Base-by-base conservation (phyloP, 2,888 invertebrate genomes). In the Hylaea fasciaria region DNA sequence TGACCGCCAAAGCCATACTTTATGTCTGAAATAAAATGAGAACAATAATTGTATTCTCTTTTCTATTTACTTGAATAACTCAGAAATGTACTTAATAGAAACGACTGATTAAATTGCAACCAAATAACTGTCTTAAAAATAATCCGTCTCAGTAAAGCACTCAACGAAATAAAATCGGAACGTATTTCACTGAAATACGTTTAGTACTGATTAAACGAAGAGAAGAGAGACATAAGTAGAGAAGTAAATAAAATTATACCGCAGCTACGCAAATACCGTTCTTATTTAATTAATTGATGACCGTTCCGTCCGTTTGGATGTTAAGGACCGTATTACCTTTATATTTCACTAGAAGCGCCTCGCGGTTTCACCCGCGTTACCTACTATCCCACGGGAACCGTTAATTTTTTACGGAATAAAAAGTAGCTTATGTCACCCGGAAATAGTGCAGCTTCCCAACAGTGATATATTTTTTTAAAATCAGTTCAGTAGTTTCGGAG, bases 201-300 rank as follows among this genome's bases (percentile, higher is more conserved):
- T n/a, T n/a, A n/a, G n/a, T n/a, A n/a, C n/a, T n/a, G n/a, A 65
- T 58, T 65, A 58, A 65, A 66, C 62, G 14, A 7, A 40, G 9
- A 40, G 54, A 46, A 46, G 52, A 56, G 57, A 53, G 61, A 52
- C 51, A 64, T 70, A 68, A 66, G 66, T 66, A 56, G 57, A 53
- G 61, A 52, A 53, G 65, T 70, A 68, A 66, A 68, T 66, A 66
- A 70, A 66, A 70, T 70, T 70, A 60, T 62, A 60, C 52, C 57
- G 16, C 45, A 47, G 57, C 61, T 58, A 53, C 55, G 48, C 64
- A 59, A 57, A 57, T 53, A 67, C 49, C 58, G 51, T 57, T 29
- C 44, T 57, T 58, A 64, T 67, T 65, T 54, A 62, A 64, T 65
- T 69, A 67, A 69, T 65, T 61, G 58, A 57, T 50, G 49, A 32